Conservation (phyloP, 2,888 invertebrate genomes). For the Cataglyphis albicans region DNA sequence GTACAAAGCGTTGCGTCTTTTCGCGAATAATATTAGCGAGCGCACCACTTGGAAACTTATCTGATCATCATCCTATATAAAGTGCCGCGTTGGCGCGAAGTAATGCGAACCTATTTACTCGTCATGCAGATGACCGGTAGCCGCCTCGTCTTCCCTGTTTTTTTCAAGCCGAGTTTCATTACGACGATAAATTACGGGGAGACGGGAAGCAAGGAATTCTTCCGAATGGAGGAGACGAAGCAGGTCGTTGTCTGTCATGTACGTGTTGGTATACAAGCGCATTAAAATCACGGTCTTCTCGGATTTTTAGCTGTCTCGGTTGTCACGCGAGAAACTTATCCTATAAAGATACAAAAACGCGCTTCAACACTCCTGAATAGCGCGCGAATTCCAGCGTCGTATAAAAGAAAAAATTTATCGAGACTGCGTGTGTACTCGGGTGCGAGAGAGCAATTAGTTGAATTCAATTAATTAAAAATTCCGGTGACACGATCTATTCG, state of each 20-base stretch:
- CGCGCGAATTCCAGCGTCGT: not conserved
- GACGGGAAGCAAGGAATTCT: conserved; percentile 42
- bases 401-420: conserved; percentile 1
- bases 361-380: not conserved
- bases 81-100: conserved; percentile 77
- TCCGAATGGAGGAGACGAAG: conserved; percentile 51
- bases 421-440: conserved; percentile 62
- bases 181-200: conserved; percentile 72
- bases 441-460: conserved; percentile 81
- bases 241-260: conserved; percentile 21
- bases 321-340: not conserved
- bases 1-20: conserved; percentile 11
- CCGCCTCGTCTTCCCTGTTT: conserved; percentile 62
- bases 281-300: conserved; percentile 4
- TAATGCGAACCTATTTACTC: conserved; percentile 82
- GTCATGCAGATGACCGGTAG: conserved; percentile 82
- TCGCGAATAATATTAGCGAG: conserved; percentile 20
- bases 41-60: conserved; percentile 70
- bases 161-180: conserved; percentile 73
- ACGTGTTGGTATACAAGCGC: not conserved
- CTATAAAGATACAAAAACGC: not conserved
- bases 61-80: conserved; percentile 76
- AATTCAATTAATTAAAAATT: conserved; percentile 74
- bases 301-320: not conserved
- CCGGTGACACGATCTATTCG: conserved; percentile 77